Evolutionary conservation across 53 echinoderm and acorn worm species (phyloP).

Genomic region (Henricia sp.): DNA sequence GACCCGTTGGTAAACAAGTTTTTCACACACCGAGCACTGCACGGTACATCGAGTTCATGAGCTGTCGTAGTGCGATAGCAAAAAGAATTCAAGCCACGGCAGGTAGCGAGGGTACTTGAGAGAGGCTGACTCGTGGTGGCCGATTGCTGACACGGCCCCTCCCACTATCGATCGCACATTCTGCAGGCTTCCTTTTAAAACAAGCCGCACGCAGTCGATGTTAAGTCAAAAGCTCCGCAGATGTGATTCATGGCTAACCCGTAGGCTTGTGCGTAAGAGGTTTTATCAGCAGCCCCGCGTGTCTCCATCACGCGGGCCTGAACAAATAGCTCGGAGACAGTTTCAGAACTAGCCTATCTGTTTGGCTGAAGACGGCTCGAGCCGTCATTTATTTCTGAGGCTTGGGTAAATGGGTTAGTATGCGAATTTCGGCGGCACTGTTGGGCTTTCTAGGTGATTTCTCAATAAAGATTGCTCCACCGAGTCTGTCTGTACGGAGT

Average conservation of each 20-base stretch:
- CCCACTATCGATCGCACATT: constrained; percentile 47
- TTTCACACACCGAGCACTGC: neutral
- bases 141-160: constrained; percentile 4
- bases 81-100: neutral
- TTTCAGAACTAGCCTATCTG: neutral
- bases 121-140: neutral
- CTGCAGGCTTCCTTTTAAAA: constrained; percentile 22
- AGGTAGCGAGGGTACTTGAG: neutral
- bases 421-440: neutral
- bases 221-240: constrained; percentile 17
- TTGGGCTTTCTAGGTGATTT: constrained; percentile 1
- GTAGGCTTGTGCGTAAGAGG: neutral
- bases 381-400: constrained; percentile 10
- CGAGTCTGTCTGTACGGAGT: neutral
- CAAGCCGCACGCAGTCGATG: constrained; percentile 16
- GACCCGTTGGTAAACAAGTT: neutral
- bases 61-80: constrained; percentile 14
- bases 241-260: neutral
- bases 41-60: constrained; percentile 4
- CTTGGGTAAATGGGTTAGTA: neutral
- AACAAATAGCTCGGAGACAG: constrained; percentile 29
- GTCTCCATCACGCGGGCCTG: constrained; percentile 9
- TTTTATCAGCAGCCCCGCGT: neutral
- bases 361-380: neutral
- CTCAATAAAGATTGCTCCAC: neutral